Evolutionary conservation across 2,888 invertebrate species (phyloP).

Genomic region (Andrena bicolor): DNA sequence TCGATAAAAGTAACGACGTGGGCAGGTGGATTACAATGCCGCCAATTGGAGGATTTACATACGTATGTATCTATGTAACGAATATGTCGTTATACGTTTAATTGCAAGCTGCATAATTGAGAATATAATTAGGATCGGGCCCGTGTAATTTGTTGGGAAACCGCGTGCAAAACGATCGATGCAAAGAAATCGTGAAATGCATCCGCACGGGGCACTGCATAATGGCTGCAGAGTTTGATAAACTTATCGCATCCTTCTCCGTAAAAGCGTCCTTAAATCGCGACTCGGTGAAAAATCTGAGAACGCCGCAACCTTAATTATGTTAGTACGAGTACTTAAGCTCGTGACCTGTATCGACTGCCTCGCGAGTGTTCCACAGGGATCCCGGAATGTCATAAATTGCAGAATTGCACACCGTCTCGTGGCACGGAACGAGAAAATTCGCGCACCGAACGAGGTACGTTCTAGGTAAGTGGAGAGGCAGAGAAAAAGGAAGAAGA

Average conservation of each 20-base stretch:
- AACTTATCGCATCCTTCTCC: constrained; percentile 2
- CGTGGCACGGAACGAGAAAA: constrained; percentile 15
- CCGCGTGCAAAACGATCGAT: background rate
- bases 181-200: background rate
- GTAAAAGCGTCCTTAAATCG: constrained; percentile 11
- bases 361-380: constrained; percentile 15
- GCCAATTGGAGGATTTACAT: too few species aligned
- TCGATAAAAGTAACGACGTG: background rate
- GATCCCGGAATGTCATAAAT: constrained; percentile 38
- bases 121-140: background rate
- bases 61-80: background rate
- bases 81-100: background rate
- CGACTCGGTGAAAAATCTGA: constrained; percentile 25
- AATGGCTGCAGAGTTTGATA: background rate
- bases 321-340: constrained; percentile 31
- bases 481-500: too few species aligned
- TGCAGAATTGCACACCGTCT: background rate
- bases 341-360: constrained; percentile 23
- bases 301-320: constrained; percentile 41
- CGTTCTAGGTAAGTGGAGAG: too few species aligned
- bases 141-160: background rate
- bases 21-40: too few species aligned
- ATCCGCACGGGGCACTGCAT: too few species aligned
- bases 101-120: background rate
- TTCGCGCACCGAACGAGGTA: constrained; percentile 4